Base-by-base conservation (phyloP, 2,797 vertebrate species). In the Anolis apletophallus region DNA sequence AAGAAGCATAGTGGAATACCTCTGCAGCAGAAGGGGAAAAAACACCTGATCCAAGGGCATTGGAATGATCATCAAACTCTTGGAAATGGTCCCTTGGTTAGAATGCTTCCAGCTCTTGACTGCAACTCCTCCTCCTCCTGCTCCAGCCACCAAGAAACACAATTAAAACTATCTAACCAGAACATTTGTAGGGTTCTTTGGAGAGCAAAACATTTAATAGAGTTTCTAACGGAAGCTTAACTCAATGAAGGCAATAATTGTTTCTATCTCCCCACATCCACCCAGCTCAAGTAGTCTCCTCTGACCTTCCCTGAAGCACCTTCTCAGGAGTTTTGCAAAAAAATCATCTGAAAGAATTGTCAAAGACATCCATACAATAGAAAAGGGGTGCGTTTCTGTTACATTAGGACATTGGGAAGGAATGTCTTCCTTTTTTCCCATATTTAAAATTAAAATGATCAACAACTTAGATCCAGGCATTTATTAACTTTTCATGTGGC, bases 11-110 rank as follows among this genome's bases (percentile, higher is more conserved):
- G 50, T 3, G 6, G 26, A 4, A 8, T n/a, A 68, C 61, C 75
- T 68, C n/a, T 54, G 61, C 5, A 52, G 69, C 59, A 54, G 13
- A 19, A 57, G 46, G 5, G 40, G 40, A 21, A 79, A 52, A 85
- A 61, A 12, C 32, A 34, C 19, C 50, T 32, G 26, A 59, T 87
- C 74, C 32, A 73, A 87, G 68, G 86, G 46, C 86, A 84, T 84
- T 23, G 9, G 8, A 64, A 79, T 54, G n/a, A 54, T 80, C 74
- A 13, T 71, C 21, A 57, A 0, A 0, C 34, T 1, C 10, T 46
- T 80, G 8, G 12, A 86, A 86, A 83, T 0, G 0, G 12, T 1
- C 17, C 3, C 46, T 72, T 50, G 32, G 16, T 7, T 29, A 8
- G 64, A 83, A 32, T 1, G 69, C 9, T 0, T 0, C 8, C 26